Base-by-base conservation (phyloP, 2,888 invertebrate species). In the Caenorhabditis afra region DNA sequence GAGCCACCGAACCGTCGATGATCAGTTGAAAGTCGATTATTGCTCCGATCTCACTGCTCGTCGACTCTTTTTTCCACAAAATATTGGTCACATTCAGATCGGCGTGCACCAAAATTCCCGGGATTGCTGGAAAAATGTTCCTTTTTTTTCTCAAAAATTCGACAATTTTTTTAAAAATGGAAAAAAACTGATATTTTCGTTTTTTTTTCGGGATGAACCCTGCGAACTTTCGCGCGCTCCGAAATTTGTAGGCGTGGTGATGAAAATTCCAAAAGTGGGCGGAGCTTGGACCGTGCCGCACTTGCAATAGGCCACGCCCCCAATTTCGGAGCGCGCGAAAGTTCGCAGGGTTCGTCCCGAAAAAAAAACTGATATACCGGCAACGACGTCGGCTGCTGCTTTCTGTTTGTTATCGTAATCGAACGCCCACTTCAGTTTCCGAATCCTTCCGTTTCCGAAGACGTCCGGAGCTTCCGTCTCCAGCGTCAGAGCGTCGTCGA, bases 1-100 rank as follows among this genome's bases (percentile, higher is more conserved):
- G 18, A 1, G 65, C 77, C 14, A 65, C 18, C 4, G 77, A 77
- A 11, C 70, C 70, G 12, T 53, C 44, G n/a, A 59, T 45, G 1
- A 59, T 3, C 45, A 70, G 41, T 61, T 77, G 77, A 35, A 23
- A 77, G 12, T 77, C 77, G 37, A 77, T 77, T 1, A 77, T 53
- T 11, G 77, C 77, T n/a, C 49, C 29, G n/a, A 77, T 47, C 14
- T 61, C 62, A 55, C 52, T 22, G 4, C 12, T 47, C 11, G 49
- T 16, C 37, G 29, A 52, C 4, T 39, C 37, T 4, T 65, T 70
- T 4, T 39, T 52, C 77, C 77, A 77, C 7, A 77, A 41, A 45
- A 77, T 47, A 45, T 77, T 77, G 1, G 77, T 70, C 0, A 58
- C 64, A 18, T 77, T 77, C 41, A 77, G 11, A 44, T 77, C 77